Evolutionary conservation across 2,113 vertebrate species (phyloP), one percentile per base, ranked within the genome.

Genomic region (Eleginops maclovinus): DNA sequence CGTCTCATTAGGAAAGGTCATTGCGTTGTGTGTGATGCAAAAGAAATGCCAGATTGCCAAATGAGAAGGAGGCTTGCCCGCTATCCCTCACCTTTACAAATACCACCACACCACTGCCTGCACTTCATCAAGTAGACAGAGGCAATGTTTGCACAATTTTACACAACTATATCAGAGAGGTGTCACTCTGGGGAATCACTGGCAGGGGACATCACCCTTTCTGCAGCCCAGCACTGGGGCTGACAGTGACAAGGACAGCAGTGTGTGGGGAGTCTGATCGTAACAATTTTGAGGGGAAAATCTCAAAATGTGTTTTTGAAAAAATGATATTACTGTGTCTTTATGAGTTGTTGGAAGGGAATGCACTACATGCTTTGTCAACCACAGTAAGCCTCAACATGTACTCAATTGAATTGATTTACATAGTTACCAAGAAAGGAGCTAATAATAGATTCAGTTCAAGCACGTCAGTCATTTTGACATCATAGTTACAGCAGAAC

Each of bases 1-100:
- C 22, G 54, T 72, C 74, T 79, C 68, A 49, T 82, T 82, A 77
- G 49, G 53, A 92, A 90, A 92, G 85, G 87, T 92, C 75, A 89
- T 54, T 41, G 71, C 84, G 47, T 84, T 83, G 74, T 85, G 75
- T 87, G 79, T 82, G 72, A 70, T 85, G 84, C 77, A 84, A 56
- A 61, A 72, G 83, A 84, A 83, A 76, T 46, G 63, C 46, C 19
- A 44, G 74, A 82, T 82, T 78, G 36, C 58, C 54, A 60, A 72
- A 78, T 0, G 24, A 31, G 72, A 44, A 67, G 66, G 53, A 47
- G 63, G 49, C 46, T 66, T 24, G 51, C 36, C 50, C 71, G 51
- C 58, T 83, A 59, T 77, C 59, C 72, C 12, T 49, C 70, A 65
- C 71, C 61, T 81, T 78, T 77, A 82, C 68, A 89, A 90, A 91